Conservation (phyloP, 2,113 vertebrate species). For the Nerophis ophidion region DNA sequence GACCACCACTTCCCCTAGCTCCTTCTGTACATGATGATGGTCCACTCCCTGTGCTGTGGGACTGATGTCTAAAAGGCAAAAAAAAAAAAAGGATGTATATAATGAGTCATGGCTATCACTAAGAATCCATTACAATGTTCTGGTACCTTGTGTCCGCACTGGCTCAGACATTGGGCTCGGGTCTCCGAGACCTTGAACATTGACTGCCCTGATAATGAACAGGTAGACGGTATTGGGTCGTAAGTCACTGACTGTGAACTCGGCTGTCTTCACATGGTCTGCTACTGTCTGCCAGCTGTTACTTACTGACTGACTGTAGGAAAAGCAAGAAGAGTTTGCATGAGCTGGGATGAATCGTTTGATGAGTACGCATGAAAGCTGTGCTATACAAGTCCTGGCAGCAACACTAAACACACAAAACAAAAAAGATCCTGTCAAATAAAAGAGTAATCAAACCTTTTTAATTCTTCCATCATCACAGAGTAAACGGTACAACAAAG, state of each 20-base stretch:
- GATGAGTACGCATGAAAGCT: not conserved
- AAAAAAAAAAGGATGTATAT: not conserved
- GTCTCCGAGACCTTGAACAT: slow-evolving; percentile 86
- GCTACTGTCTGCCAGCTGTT: slow-evolving; percentile 94
- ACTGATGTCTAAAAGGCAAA: slow-evolving; percentile 82
- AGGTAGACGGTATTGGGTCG: slow-evolving; percentile 93
- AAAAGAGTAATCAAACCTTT: slow-evolving; percentile 4
- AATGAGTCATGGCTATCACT: not conserved
- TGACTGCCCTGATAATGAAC: slow-evolving; percentile 91
- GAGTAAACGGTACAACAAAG: slow-evolving; percentile 9
- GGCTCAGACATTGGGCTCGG: slow-evolving; percentile 91
- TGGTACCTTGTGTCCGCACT: slow-evolving; percentile 90
- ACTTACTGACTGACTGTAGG: slow-evolving; percentile 85
- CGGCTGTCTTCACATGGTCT: slow-evolving; percentile 83
- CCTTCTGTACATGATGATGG: slow-evolving; percentile 96
- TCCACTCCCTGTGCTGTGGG: slow-evolving; percentile 96
- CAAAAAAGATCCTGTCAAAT: slow-evolving; percentile 3
- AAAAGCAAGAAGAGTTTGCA: slow-evolving; percentile 8
- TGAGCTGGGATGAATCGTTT: slow-evolving; percentile 1
- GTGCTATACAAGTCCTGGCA: not conserved
- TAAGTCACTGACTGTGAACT: slow-evolving; percentile 80
- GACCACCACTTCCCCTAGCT: slow-evolving; percentile 90
- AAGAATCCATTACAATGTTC: not conserved
- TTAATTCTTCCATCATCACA: slow-evolving; percentile 14
- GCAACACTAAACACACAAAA: not conserved